A percentile compares a stretch with the other conserved stretches of the same genome.
Conservation (phyloP, 2,888 invertebrate genomes). For the Slavum lentiscoides region DNA sequence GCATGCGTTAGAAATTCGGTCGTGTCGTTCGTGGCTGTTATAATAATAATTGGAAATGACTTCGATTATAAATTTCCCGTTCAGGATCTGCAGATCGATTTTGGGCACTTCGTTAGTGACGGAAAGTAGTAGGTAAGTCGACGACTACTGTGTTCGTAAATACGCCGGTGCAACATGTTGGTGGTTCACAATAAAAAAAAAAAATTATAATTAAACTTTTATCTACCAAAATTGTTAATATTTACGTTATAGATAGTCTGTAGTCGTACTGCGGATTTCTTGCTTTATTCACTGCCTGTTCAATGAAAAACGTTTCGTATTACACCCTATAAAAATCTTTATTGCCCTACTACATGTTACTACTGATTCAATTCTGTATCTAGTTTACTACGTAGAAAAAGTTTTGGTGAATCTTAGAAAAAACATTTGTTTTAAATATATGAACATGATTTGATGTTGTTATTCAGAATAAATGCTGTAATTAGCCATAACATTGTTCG, state of each 20-base stretch:
- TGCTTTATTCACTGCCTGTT: neutral
- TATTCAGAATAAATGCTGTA: constrained; percentile 23
- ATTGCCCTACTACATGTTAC: too few species aligned
- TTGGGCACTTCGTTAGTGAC: neutral
- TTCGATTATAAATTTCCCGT: constrained; percentile 30
- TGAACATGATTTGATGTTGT: neutral
- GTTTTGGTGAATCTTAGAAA: too few species aligned
- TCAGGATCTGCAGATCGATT: constrained; percentile 12
- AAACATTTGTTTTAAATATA: neutral
- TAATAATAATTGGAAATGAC: neutral
- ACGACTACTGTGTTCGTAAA: neutral
- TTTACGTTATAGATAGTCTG: neutral
- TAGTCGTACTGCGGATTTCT: neutral
- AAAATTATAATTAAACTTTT: too few species aligned
- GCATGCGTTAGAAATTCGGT: neutral
- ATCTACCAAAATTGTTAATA: neutral
- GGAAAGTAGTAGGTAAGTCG: constrained; percentile 37
- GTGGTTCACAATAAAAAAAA: too few species aligned
- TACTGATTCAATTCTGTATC: too few species aligned
- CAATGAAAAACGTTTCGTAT: too few species aligned
- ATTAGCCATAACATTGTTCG: constrained; percentile 33
- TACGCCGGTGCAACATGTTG: too few species aligned
- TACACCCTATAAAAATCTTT: too few species aligned
- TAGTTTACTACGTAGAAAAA: neutral
- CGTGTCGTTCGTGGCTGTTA: neutral